These are phyloP conservation scores for Megaceryle alcyon DNA, from an alignment of 2,797 vertebrate genomes.

Conservation along the genomic window DNA sequence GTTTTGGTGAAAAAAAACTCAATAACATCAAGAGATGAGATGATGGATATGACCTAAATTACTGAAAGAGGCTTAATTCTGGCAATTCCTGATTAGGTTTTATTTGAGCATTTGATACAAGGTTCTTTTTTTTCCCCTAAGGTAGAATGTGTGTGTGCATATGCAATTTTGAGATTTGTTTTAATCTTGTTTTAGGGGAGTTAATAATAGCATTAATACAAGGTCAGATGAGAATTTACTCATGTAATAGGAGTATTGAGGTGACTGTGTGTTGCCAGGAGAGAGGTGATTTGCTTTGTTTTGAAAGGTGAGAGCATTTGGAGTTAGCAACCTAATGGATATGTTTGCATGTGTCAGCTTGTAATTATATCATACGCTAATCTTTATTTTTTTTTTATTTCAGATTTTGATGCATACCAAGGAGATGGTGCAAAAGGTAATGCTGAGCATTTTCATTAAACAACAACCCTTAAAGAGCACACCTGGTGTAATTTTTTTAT, in stretches of 20 bases:
- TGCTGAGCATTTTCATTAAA: conserved; percentile 72
- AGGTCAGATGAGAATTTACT: conserved; percentile 63
- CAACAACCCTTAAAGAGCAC: conserved; percentile 68
- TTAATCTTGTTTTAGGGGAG: conserved; percentile 73
- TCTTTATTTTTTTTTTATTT: conserved; percentile 54
- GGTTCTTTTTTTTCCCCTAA: not conserved
- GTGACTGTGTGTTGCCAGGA: conserved; percentile 63
- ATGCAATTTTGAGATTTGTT: conserved; percentile 71
- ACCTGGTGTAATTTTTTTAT: conserved; percentile 73
- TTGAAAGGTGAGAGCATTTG: conserved; percentile 59
- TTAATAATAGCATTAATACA: conserved; percentile 68
- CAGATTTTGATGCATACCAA: conserved; percentile 99
- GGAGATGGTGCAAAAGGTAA: conserved; percentile 98
- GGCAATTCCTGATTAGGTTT: not conserved
- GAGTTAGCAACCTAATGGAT: conserved; percentile 63
- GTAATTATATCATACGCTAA: conserved; percentile 72
- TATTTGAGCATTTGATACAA: not conserved
- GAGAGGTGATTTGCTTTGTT: conserved; percentile 64
- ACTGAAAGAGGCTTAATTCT: not conserved
- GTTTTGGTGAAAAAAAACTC: not conserved
- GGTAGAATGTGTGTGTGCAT: not conserved
- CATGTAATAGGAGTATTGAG: conserved; percentile 59
- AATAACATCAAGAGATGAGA: not conserved
- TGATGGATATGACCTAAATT: not conserved
- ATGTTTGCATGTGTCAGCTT: conserved; percentile 62